Percentiles rank a stretch among this genome's conserved stretches.
Conservation (phyloP, 2,113 vertebrate species). For the Typhlomys cinereus region DNA sequence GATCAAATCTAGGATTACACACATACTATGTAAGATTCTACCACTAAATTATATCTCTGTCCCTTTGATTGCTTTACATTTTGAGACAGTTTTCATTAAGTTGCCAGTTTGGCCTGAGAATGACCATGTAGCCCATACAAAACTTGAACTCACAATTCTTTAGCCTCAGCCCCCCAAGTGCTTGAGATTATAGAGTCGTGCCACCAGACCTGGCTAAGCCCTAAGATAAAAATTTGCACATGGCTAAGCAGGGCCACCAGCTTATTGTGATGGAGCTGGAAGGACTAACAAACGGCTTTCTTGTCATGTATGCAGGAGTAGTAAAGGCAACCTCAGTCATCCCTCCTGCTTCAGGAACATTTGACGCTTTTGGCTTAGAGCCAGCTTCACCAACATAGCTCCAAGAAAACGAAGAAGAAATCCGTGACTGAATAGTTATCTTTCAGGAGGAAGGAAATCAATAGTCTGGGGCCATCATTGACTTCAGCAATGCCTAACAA, state of each 20-base stretch:
- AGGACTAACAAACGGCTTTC: not conserved
- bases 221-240: not conserved
- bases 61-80: too few relatives aligned
- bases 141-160: not conserved
- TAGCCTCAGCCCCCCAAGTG: not conserved
- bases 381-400: not conserved
- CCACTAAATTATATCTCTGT: not conserved
- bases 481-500: not conserved
- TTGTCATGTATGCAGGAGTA: not conserved
- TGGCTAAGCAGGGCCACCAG: not conserved
- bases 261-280: not conserved
- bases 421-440: not conserved
- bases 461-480: not conserved
- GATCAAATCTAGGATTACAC: not conserved
- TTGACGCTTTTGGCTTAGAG: not conserved
- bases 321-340: not conserved
- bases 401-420: not conserved
- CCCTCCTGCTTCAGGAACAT: not conserved
- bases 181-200: too few relatives aligned
- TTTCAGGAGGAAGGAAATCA: not conserved
- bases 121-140: not conserved
- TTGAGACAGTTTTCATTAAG: not conserved
- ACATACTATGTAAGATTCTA: not conserved
- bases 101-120: not conserved
- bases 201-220: not conserved